Evolutionary conservation across 2,113 vertebrate genomes (phyloP).

Genomic region (Macrotis lagotis): DNA sequence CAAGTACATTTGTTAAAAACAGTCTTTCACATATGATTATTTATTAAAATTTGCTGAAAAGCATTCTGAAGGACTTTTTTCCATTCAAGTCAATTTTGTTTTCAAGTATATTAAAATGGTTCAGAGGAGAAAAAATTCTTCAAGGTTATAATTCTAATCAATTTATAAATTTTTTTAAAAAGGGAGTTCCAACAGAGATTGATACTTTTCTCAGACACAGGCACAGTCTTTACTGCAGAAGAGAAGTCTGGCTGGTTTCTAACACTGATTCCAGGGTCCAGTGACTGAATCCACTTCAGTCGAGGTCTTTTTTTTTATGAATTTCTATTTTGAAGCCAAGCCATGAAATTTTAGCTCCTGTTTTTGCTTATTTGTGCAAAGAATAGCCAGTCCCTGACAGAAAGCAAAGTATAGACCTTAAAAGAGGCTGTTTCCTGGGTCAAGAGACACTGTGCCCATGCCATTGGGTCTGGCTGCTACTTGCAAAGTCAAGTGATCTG

Average conservation of each 20-base stretch:
- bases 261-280: conserved; percentile 85
- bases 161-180: conserved; percentile 81
- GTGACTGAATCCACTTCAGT: conserved; percentile 79
- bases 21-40: conserved; percentile 79
- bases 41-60: conserved; percentile 85
- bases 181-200: conserved; percentile 77
- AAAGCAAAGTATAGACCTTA: conserved; percentile 74
- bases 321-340: conserved; percentile 66
- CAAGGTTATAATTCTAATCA: conserved; percentile 82
- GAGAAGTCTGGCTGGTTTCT: conserved; percentile 75
- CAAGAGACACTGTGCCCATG: conserved; percentile 61
- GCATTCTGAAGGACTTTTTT: conserved; percentile 80
- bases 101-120: conserved; percentile 87
- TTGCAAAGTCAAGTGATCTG: conserved; percentile 62
- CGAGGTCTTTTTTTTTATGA: conserved; percentile 48
- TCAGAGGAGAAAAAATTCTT: conserved; percentile 84
- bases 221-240: conserved; percentile 72
- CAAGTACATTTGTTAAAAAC: conserved; percentile 77
- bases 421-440: conserved; percentile 72
- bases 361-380: conserved; percentile 72
- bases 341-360: conserved; percentile 57
- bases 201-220: conserved; percentile 75
- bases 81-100: conserved; percentile 83
- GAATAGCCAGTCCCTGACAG: conserved; percentile 71
- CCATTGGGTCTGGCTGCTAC: conserved; percentile 45